Conservation (phyloP, 2,888 invertebrate genomes). For the Neoaliturus tenellus region DNA sequence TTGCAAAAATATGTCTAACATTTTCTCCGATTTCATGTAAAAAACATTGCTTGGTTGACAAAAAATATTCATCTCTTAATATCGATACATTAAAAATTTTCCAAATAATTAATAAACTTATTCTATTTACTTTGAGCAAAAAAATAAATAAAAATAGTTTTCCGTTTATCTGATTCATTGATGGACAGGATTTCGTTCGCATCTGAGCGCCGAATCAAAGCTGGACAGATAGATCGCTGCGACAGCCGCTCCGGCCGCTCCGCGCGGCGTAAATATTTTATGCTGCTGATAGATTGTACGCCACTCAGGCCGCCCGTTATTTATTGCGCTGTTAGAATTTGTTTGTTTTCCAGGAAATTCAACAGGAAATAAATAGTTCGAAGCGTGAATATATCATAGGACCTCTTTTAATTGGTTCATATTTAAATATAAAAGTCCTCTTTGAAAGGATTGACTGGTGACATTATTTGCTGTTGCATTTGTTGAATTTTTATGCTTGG, state of each 20-base stretch:
- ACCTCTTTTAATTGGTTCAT: background rate
- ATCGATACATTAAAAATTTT: too few relatives aligned
- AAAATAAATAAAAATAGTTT: too few relatives aligned
- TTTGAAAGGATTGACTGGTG: background rate
- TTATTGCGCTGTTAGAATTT: slow-evolving; percentile 25
- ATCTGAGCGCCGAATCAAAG: slow-evolving; percentile 20
- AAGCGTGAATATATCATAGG: background rate
- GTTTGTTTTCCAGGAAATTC: slow-evolving; percentile 8
- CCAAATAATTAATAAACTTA: too few relatives aligned
- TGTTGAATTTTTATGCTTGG: too few relatives aligned
- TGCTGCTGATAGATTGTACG: slow-evolving; percentile 30
- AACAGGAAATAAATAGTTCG: slow-evolving; percentile 11
- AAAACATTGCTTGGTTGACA: too few relatives aligned
- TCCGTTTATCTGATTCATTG: background rate
- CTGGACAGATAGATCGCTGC: slow-evolving; percentile 10
- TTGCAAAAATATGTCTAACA: too few relatives aligned
- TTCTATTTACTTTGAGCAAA: too few relatives aligned
- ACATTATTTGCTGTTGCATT: too few relatives aligned
- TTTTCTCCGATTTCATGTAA: too few relatives aligned
- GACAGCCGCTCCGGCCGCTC: too few relatives aligned
- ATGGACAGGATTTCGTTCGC: background rate
- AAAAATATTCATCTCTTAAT: too few relatives aligned
- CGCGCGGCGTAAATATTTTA: slow-evolving; percentile 23
- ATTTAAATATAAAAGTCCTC: background rate
- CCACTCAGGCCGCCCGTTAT: background rate